Base-by-base conservation (phyloP, 2,888 invertebrate species). In the Tiphia femorata region DNA sequence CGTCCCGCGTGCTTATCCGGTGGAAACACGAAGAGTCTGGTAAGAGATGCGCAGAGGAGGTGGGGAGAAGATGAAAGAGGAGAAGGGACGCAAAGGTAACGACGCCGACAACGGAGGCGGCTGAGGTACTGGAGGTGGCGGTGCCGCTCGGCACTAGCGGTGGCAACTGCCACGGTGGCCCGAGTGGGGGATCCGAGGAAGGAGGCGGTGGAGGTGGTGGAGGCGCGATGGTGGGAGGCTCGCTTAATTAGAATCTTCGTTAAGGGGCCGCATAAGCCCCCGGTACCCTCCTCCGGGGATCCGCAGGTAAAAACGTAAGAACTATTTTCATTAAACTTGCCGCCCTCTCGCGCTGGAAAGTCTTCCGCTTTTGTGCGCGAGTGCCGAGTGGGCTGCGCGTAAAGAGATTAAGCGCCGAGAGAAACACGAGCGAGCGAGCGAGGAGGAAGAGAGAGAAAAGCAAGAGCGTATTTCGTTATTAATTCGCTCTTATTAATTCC, bases 251-350 rank as follows among this genome's bases (percentile, higher is more conserved):
- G 76, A 76, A 75, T 76, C 73, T 76, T 76, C 72, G 75, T 75
- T 76, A 76, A 72, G 69, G 69, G 66, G 62, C 62, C 67, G 67
- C 59, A 46, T 56, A 52, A 59, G 58, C 33, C 33, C 33, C 33
- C 33, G n/a, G n/a, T n/a, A 7, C 12, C 33, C 60, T 44, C 52
- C 60, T 52, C 59, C 54, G 56, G 67, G 62, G 75, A 74, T 64
- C 62, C 57, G 56, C 69, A 64, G 70, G 72, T 73, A 75, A 77
- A 76, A 77, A 77, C 75, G 75, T 75, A 76, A 73, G 68, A 78
- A 78, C 76, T 78, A 78, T 78, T 78, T 78, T 77, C 77, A 78
- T 78, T 77, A 77, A 77, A 77, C 70, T 78, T 75, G 63, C 60
- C 64, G 49, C 66, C 12, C 33, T 67, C 65, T 63, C 64, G 64